Evolutionary conservation across 2,797 vertebrate genomes (phyloP).

Genomic region (Podarcis siculus): DNA sequence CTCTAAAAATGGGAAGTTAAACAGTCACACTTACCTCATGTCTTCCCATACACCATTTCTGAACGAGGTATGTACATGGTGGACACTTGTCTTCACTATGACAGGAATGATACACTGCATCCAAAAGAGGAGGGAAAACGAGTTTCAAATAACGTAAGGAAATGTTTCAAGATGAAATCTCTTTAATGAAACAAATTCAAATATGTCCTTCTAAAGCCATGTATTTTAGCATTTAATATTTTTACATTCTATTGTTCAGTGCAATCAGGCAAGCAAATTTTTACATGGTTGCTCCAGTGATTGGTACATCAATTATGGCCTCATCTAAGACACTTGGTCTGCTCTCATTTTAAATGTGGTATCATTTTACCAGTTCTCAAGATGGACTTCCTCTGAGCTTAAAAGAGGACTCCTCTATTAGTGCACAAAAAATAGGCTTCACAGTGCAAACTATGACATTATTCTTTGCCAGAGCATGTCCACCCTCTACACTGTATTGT

Average conservation of each 20-base stretch:
- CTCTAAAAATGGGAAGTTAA: neutral
- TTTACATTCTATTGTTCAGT: neutral
- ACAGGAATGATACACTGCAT: constrained; percentile 95
- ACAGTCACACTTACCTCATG: constrained; percentile 90
- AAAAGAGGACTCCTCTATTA: neutral
- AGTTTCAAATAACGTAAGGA: constrained; percentile 40
- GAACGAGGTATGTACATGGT: constrained; percentile 95
- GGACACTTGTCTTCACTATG: constrained; percentile 97
- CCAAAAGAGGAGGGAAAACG: constrained; percentile 39
- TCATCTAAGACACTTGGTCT: neutral
- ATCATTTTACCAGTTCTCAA: neutral
- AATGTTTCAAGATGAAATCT: neutral
- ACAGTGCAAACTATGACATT: neutral
- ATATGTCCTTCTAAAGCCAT: constrained; percentile 11
- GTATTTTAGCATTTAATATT: neutral
- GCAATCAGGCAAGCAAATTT: neutral
- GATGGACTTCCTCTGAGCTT: neutral
- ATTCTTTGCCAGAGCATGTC: neutral
- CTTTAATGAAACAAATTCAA: neutral
- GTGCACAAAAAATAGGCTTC: neutral
- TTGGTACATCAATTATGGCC: neutral
- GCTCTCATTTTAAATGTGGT: neutral
- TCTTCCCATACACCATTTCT: constrained; percentile 99
- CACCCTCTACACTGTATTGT: neutral
- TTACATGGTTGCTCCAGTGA: neutral